These are phyloP conservation scores for Protonibea diacanthus DNA, from an alignment of 2,797 vertebrate genomes.

Conservation along the genomic window DNA sequence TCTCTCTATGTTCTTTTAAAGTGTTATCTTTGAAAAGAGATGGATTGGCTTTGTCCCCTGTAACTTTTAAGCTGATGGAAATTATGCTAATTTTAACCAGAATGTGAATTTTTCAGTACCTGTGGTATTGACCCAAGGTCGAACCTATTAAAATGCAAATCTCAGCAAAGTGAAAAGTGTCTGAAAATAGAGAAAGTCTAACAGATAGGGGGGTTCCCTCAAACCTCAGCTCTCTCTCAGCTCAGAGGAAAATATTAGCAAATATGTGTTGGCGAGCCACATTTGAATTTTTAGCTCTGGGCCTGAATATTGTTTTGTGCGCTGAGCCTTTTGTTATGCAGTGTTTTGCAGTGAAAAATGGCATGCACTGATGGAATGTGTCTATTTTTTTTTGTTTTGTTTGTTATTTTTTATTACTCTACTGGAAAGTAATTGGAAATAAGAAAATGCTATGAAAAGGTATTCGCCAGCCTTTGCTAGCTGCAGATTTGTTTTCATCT, in stretches of 20 bases:
- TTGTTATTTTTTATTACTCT: slow-evolving; percentile 6
- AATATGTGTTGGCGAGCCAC: slow-evolving; percentile 54
- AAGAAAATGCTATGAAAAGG: background rate
- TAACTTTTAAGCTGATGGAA: slow-evolving; percentile 86
- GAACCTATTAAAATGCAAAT: slow-evolving; percentile 90
- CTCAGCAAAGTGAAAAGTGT: slow-evolving; percentile 81
- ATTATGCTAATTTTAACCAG: slow-evolving; percentile 87
- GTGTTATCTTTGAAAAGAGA: slow-evolving; percentile 79
- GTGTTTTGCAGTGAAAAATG: slow-evolving; percentile 65
- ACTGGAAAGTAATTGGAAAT: background rate
- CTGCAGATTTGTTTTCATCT: background rate
- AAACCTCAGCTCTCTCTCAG: slow-evolving; percentile 53
- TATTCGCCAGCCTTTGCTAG: background rate
- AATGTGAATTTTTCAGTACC: slow-evolving; percentile 85
- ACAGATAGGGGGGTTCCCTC: slow-evolving; percentile 70
- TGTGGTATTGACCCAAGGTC: slow-evolving; percentile 87
- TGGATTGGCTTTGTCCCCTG: slow-evolving; percentile 81
- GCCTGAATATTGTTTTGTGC: slow-evolving; percentile 56
- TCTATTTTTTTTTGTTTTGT: slow-evolving; percentile 23
- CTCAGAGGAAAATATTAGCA: slow-evolving; percentile 51
- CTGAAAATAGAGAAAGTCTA: slow-evolving; percentile 76
- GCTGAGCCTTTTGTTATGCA: slow-evolving; percentile 48
- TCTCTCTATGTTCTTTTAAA: slow-evolving; percentile 63
- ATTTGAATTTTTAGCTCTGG: slow-evolving; percentile 56
- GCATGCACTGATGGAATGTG: slow-evolving; percentile 35